Base-by-base conservation (phyloP, 2,888 invertebrate species). In the Ennomos quercinarius region DNA sequence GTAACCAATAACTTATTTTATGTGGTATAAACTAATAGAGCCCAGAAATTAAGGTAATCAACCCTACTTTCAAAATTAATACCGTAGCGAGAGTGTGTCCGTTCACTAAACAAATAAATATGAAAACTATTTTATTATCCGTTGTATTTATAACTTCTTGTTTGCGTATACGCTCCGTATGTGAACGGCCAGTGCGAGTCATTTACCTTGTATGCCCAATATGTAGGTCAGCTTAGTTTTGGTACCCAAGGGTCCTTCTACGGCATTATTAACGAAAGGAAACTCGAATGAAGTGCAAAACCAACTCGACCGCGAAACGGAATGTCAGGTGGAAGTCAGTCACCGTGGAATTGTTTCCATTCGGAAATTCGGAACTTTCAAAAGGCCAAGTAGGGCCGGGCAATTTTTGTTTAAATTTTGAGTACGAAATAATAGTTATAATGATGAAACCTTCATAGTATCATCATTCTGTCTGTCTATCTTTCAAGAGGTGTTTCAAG, bases 141-240 rank as follows among this genome's bases (percentile, higher is more conserved):
- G 12, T 10, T 17, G 37, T 27, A 10, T 39, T 37, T 38, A 10
- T 37, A 34, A 11, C 34, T 37, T 53, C 58, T 53, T 59, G 54
- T 49, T 49, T 38, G 27, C 27, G 27, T 27, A 17, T 17, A 27
- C 27, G 5, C 27, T 56, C 55, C 39, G 34, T 53, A 58, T 40
- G 72, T 67, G 73, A 59, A 66, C 66, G 77, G 63, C 71, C 77
- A 59, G 12, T 51, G 12, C 8, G 10, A 64, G 74, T 70, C 71
- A 62, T 48, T 67, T 72, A 72, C 72, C 74, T 71, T 68, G 56
- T 55, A 44, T 53, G n/a, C 52, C 39, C 27, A 41, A 63, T 66
- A 75, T 68, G 52, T 74, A 63, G 70, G 70, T 6, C 72, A 76
- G 55, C 50, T 47, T 53, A 67, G 64, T 67, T 64, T 61, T 64